phyloP scores from a whole-genome alignment of 2,797 vertebrate species.

The Pangasius mekongensis region DNA sequence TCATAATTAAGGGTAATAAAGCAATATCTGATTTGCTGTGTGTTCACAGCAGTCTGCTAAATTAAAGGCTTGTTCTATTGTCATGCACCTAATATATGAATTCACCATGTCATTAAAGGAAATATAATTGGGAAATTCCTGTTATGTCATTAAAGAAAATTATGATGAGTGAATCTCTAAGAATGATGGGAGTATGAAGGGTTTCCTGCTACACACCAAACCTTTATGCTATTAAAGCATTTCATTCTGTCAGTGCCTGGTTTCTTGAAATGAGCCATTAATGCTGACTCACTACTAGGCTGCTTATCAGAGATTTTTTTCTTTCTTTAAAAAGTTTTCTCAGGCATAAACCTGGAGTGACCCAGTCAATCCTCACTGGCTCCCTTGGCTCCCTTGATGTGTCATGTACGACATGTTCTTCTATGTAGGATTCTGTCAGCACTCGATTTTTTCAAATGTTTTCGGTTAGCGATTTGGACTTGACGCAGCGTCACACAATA shows the following conservation, averaged over 20 bases:
- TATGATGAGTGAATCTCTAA: constrained; percentile 7
- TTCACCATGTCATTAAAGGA: not conserved
- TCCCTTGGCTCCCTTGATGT: not conserved
- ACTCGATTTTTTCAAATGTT: constrained; percentile 13
- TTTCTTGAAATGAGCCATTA: constrained; percentile 17
- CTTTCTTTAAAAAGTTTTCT: not conserved
- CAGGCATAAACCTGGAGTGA: not conserved
- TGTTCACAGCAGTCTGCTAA: not conserved
- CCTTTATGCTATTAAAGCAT: constrained; percentile 23
- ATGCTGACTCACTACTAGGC: constrained; percentile 42
- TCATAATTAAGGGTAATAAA: constrained; percentile 15
- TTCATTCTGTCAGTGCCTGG: not conserved
- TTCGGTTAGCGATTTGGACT: constrained; percentile 3
- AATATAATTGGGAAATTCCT: not conserved
- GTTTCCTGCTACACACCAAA: not conserved
- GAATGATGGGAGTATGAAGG: not conserved
- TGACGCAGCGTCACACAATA: not conserved
- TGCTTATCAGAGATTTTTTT: constrained; percentile 22
- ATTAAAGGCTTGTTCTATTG: not conserved
- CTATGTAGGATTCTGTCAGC: not conserved
- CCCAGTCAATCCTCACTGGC: not conserved
- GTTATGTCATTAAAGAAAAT: constrained; percentile 19
- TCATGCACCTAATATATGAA: not conserved
- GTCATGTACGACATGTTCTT: not conserved
- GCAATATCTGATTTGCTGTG: not conserved